phyloP scores from a whole-genome alignment of 2,888 invertebrate species.

The Cerceris ruficornis region DNA sequence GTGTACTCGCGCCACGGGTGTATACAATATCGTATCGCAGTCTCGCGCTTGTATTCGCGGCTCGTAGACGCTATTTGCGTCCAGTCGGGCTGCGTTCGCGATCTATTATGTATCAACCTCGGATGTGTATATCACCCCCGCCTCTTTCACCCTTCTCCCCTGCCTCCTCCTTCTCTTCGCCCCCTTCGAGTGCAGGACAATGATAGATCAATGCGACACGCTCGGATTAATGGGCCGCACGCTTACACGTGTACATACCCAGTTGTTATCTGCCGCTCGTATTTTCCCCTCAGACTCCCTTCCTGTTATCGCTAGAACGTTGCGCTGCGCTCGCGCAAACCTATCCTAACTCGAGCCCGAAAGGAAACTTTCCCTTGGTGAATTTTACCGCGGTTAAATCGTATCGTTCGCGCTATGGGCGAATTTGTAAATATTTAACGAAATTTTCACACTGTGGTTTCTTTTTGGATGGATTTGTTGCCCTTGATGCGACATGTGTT shows the following conservation, averaged over 20 bases:
- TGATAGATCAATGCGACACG: slow-evolving; percentile 81
- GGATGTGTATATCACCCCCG: slow-evolving; percentile 71
- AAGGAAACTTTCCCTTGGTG: background rate
- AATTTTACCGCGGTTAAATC: background rate
- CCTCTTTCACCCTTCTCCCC: background rate
- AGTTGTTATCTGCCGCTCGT: slow-evolving; percentile 74
- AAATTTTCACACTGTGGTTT: background rate
- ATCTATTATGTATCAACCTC: slow-evolving; percentile 77
- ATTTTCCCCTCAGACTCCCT: slow-evolving; percentile 72
- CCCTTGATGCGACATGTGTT: no score
- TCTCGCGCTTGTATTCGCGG: slow-evolving; percentile 18
- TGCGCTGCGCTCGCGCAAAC: slow-evolving; percentile 1
- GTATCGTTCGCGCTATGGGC: background rate
- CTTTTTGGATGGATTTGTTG: no score
- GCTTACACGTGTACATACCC: slow-evolving; percentile 68
- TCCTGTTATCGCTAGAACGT: slow-evolving; percentile 68
- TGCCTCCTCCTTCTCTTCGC: no score
- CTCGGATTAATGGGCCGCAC: slow-evolving; percentile 79
- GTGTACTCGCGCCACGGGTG: slow-evolving; percentile 13
- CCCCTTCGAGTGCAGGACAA: slow-evolving; percentile 69
- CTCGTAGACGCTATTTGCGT: slow-evolving; percentile 62
- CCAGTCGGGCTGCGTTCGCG: slow-evolving; percentile 59
- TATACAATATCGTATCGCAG: slow-evolving; percentile 6
- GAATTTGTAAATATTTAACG: background rate
- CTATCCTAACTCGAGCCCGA: background rate